Evolutionary conservation across 2,888 invertebrate genomes (phyloP).

Genomic region (Priocnemis perturbator): DNA sequence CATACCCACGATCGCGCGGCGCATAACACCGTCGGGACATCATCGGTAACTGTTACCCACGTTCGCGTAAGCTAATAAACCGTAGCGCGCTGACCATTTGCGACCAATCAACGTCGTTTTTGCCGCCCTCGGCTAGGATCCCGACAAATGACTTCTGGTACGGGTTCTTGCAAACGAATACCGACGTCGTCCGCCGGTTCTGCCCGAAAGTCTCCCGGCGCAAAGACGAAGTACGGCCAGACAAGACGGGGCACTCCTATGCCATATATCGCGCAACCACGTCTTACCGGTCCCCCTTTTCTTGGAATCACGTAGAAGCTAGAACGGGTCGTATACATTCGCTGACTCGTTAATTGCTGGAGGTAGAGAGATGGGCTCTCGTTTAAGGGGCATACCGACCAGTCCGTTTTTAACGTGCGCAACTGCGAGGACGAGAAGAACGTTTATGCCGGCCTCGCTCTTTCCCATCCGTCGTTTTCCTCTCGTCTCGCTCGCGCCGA

Average conservation of each 20-base stretch:
- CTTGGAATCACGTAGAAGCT: slow-evolving; percentile 41
- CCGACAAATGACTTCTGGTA: no score
- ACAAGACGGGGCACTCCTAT: slow-evolving; percentile 21
- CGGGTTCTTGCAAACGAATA: no score
- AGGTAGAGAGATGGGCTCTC: slow-evolving; percentile 27
- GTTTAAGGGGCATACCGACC: slow-evolving; percentile 24
- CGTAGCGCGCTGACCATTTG: no score
- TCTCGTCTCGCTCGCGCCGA: not conserved
- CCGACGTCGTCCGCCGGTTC: slow-evolving; percentile 2
- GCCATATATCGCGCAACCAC: slow-evolving; percentile 41
- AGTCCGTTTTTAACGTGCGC: slow-evolving; percentile 35
- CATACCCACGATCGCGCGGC: slow-evolving; percentile 9
- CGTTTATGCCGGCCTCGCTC: slow-evolving; percentile 7
- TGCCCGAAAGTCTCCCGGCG: no score
- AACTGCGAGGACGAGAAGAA: slow-evolving; percentile 14
- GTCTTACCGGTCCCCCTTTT: slow-evolving; percentile 33
- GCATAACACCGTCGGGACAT: slow-evolving; percentile 11
- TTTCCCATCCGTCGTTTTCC: slow-evolving; percentile 1
- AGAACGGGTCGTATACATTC: slow-evolving; percentile 37
- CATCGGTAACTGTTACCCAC: no score
- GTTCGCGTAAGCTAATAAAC: no score
- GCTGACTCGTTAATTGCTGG: slow-evolving; percentile 43
- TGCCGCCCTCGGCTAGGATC: no score
- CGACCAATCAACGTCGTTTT: no score
- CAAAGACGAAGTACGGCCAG: slow-evolving; percentile 22